Evolutionary conservation across 2,797 vertebrate genomes (phyloP).

Genomic region (Calcarius lapponicus): DNA sequence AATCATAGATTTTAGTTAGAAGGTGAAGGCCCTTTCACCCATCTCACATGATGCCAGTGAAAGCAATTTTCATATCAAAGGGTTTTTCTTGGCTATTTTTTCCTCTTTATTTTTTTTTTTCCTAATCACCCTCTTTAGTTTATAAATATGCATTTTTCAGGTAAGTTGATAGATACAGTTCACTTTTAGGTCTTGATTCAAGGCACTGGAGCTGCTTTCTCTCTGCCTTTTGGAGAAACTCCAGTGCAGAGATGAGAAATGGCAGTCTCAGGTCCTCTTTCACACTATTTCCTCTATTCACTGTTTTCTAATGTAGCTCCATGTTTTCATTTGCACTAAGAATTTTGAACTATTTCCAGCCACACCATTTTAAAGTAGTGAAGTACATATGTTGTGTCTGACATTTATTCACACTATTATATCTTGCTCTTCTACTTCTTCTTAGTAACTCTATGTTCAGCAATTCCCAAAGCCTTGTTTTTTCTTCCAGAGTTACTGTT

Average conservation of each 20-base stretch:
- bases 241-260: background rate
- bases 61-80: background rate
- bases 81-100: background rate
- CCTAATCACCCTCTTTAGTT: background rate
- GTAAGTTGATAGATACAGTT: background rate
- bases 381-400: background rate
- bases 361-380: conserved; percentile 32
- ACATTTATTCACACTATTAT: background rate
- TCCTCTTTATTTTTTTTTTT: background rate
- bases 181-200: background rate
- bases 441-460: background rate
- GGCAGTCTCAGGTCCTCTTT: background rate
- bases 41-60: background rate
- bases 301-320: background rate
- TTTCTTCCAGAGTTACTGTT: background rate
- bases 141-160: background rate
- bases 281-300: background rate
- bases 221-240: background rate
- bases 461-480: background rate
- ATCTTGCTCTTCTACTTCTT: background rate
- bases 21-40: background rate
- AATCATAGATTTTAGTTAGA: background rate
- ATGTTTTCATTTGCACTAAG: background rate
- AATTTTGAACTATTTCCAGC: conserved; percentile 37
- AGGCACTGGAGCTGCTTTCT: background rate